These are phyloP conservation scores for Columba janthina DNA, from an alignment of 2,113 vertebrate genomes.

Conservation along the genomic window DNA sequence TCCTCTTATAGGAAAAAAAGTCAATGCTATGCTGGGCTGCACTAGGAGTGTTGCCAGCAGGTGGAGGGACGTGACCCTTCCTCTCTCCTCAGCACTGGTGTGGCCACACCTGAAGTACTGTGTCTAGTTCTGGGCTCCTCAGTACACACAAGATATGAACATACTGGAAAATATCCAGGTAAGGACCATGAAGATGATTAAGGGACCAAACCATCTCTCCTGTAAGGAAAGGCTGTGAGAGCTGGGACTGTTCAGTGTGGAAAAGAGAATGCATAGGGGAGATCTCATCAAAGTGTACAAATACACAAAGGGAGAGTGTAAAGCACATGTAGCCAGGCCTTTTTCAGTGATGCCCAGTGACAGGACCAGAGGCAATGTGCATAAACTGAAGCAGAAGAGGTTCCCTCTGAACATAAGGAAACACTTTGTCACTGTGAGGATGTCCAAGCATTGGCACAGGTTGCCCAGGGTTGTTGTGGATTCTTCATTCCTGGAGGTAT, in stretches of 20 bases:
- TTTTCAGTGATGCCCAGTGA: background rate
- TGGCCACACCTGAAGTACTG: background rate
- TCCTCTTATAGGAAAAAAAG: background rate
- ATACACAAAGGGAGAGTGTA: background rate
- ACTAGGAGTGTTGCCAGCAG: background rate
- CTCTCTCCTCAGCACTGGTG: background rate
- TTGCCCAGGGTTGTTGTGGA: background rate
- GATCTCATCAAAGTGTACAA: background rate
- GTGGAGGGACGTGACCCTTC: rapidly evolving
- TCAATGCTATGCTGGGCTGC: background rate
- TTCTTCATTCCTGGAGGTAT: background rate
- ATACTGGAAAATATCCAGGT: background rate
- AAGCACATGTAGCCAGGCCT: background rate
- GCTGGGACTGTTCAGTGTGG: background rate
- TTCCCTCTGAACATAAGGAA: background rate
- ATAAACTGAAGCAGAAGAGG: background rate
- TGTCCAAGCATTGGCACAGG: background rate
- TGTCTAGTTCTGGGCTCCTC: background rate
- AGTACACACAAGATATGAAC: background rate
- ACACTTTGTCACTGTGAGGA: background rate
- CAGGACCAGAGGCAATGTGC: background rate
- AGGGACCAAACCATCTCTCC: background rate
- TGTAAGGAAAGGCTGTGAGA: background rate
- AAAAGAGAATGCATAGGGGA: background rate
- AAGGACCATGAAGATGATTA: background rate